Evolutionary conservation across 2,113 vertebrate genomes (phyloP).

Genomic region (Paramisgurnus dabryanus): DNA sequence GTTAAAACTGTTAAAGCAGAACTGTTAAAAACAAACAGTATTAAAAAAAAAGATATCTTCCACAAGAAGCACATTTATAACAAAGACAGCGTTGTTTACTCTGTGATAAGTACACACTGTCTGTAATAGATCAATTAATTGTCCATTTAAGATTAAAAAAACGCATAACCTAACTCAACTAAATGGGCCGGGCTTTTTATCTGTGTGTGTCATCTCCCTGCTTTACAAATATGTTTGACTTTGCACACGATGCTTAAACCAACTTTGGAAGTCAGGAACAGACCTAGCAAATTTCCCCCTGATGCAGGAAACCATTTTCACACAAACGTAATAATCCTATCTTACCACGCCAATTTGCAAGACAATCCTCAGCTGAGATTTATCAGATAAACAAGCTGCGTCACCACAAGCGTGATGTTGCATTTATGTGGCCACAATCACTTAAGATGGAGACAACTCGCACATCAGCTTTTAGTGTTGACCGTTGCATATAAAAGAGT

Average conservation of each 20-base stretch:
- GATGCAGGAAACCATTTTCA: conserved; percentile 5
- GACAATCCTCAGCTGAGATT: conserved; percentile 40
- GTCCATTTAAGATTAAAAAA: conserved; percentile 44
- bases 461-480: conserved; percentile 45
- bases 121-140: conserved; percentile 18
- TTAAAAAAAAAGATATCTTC: conserved; percentile 39
- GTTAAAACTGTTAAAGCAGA: conserved; percentile 36
- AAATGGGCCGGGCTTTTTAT: conserved; percentile 28
- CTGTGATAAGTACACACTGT: conserved; percentile 44
- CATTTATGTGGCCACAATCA: conserved; percentile 51
- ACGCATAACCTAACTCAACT: conserved; percentile 49
- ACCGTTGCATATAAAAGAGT: conserved; percentile 61
- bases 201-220: not conserved
- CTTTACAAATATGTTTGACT: not conserved
- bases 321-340: conserved; percentile 25
- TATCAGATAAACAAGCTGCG: conserved; percentile 36
- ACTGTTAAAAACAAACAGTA: conserved; percentile 40
- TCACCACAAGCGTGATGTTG: conserved; percentile 19
- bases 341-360: conserved; percentile 39
- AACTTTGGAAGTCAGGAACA: not conserved
- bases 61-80: conserved; percentile 53
- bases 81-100: conserved; percentile 35
- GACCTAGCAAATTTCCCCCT: not conserved
- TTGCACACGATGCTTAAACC: not conserved
- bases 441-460: conserved; percentile 53